Conservation (phyloP, 2,113 vertebrate species). For the Ibidorhyncha struthersii region DNA sequence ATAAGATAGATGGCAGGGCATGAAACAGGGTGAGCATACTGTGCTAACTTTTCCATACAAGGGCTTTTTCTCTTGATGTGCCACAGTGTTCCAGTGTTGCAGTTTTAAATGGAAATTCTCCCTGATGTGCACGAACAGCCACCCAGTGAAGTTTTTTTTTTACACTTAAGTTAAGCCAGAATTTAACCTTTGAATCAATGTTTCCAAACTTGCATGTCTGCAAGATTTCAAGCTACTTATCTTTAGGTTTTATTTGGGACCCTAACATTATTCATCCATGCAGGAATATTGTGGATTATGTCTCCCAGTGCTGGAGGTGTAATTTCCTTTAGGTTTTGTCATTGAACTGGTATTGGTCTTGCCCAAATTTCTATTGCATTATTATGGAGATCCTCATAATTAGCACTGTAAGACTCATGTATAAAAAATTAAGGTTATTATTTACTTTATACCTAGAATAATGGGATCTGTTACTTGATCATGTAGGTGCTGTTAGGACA, state of each 20-base stretch:
- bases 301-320: not conserved
- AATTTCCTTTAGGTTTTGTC: not conserved
- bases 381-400: not conserved
- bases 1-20: not conserved
- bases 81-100: not conserved
- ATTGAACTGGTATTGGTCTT: not conserved
- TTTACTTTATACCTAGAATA: not conserved
- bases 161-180: not conserved
- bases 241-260: not conserved
- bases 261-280: not conserved
- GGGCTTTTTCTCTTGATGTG: not conserved
- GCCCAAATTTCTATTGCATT: not conserved
- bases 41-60: not conserved
- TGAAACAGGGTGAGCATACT: not conserved
- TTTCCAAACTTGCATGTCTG: not conserved
- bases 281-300: not conserved
- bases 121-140: not conserved
- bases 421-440: not conserved
- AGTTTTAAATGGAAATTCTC: not conserved
- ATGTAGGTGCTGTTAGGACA: not conserved
- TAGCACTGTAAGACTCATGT: not conserved
- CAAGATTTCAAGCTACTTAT: not conserved
- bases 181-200: not conserved
- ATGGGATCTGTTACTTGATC: not conserved
- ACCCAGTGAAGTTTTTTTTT: not conserved